phyloP scores from a whole-genome alignment of 92 coral and sea anemone species.

The Chrysogorgia sp. region DNA sequence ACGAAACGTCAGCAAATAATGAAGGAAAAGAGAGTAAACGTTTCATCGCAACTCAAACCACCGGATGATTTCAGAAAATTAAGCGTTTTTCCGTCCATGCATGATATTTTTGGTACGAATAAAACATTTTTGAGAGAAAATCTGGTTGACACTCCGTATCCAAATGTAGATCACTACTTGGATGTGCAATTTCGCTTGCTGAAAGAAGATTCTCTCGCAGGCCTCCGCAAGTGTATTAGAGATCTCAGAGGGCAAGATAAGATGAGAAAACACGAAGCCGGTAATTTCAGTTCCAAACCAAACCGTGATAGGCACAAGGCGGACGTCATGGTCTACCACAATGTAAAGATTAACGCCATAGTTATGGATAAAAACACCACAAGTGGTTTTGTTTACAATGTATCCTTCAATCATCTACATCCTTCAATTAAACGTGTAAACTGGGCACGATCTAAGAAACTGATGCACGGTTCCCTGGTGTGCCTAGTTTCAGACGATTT shows the following conservation, averaged over 20 bases:
- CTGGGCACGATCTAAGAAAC: conserved; percentile 75
- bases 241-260: conserved; percentile 39
- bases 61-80: conserved; percentile 73
- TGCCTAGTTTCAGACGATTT: conserved; percentile 78
- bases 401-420: conserved; percentile 62
- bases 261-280: conserved; percentile 25
- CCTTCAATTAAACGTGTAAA: conserved; percentile 51
- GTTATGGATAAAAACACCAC: conserved; percentile 45
- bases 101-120: conserved; percentile 56
- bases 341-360: conserved; percentile 63
- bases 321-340: conserved; percentile 53
- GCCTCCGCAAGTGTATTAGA: conserved; percentile 68
- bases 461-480: conserved; percentile 74
- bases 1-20: conserved; percentile 49
- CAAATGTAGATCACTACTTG: conserved; percentile 76
- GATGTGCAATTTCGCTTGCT: conserved; percentile 92
- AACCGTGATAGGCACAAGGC: conserved; percentile 18
- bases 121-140: conserved; percentile 84
- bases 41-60: conserved; percentile 47
- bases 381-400: conserved; percentile 62
- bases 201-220: conserved; percentile 75
- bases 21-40: conserved; percentile 45
- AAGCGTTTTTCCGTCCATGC: conserved; percentile 70
- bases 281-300: neutral
- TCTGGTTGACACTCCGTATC: conserved; percentile 61